phyloP scores from a whole-genome alignment of 2,113 vertebrate species.

The Rhizomys pruinosus region DNA sequence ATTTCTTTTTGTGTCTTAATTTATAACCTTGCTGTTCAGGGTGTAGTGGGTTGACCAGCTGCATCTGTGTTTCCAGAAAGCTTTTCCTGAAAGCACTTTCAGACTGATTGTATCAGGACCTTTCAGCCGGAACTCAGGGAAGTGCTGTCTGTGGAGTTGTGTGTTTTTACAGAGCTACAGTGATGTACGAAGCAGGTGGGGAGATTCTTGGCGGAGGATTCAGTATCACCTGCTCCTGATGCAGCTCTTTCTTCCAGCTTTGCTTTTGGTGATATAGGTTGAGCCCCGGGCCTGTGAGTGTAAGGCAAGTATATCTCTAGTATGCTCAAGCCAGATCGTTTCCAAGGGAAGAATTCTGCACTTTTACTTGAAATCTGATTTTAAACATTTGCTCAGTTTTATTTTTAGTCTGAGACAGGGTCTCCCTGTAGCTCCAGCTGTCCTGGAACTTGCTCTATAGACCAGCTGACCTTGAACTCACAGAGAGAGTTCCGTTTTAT shows the following conservation, averaged over 20 bases:
- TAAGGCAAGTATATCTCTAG: background rate
- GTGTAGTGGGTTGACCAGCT: background rate
- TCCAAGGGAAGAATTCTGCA: background rate
- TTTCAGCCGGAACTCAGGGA: background rate
- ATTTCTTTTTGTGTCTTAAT: slow-evolving; percentile 50
- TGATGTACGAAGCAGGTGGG: background rate
- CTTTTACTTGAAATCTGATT: slow-evolving; percentile 47
- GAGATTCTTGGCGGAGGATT: background rate
- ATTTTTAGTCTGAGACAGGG: background rate
- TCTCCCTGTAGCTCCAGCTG: no score
- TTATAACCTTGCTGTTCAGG: background rate
- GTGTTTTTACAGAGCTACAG: background rate
- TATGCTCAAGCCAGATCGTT: background rate
- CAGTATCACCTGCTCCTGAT: background rate
- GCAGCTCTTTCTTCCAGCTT: background rate
- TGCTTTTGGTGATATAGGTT: background rate
- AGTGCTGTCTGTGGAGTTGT: background rate
- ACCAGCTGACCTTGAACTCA: no score
- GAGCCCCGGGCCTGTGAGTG: background rate
- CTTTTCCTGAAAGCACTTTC: background rate
- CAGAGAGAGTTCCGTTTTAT: no score
- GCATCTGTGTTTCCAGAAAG: background rate
- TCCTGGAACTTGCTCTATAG: no score
- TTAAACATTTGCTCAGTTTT: background rate
- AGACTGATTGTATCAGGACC: background rate